phyloP scores from a whole-genome alignment of 2,797 vertebrate genomes.

The Anas capensis region DNA sequence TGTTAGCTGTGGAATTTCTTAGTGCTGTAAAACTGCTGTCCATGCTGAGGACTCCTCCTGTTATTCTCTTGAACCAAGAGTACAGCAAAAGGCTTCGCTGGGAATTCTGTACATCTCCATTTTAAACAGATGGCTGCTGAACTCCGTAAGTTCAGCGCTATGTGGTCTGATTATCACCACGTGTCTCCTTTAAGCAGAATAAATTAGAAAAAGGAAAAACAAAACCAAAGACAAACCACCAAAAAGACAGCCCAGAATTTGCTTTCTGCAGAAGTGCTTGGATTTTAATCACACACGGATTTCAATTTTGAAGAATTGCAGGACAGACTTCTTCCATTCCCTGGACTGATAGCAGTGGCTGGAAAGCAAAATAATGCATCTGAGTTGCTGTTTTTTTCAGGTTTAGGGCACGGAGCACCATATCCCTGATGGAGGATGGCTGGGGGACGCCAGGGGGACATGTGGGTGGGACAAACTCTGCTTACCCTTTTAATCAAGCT shows the following conservation, averaged over 20 bases:
- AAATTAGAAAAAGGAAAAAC: background rate
- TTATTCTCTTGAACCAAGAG: background rate
- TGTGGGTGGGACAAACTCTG: background rate
- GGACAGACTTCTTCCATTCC: background rate
- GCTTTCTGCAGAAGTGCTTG: background rate
- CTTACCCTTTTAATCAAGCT: background rate
- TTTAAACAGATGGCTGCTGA: conserved; percentile 24
- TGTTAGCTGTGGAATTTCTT: conserved; percentile 38
- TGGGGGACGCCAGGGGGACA: rapidly evolving
- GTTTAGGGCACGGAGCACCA: background rate
- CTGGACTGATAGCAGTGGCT: background rate
- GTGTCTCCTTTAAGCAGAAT: background rate
- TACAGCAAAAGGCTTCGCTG: conserved; percentile 17
- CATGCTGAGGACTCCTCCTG: conserved; percentile 29
- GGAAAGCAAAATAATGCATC: background rate
- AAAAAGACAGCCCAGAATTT: background rate
- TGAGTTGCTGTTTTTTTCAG: background rate
- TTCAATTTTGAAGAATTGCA: background rate
- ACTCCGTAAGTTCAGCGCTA: background rate
- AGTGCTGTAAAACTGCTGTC: conserved; percentile 22
- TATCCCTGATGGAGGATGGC: background rate
- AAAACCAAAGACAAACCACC: background rate
- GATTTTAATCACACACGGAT: background rate
- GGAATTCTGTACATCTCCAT: background rate
- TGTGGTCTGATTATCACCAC: background rate